phyloP scores from a whole-genome alignment of 1,140 invertebrate genomes.

The Ctenoplectra terminalis region DNA sequence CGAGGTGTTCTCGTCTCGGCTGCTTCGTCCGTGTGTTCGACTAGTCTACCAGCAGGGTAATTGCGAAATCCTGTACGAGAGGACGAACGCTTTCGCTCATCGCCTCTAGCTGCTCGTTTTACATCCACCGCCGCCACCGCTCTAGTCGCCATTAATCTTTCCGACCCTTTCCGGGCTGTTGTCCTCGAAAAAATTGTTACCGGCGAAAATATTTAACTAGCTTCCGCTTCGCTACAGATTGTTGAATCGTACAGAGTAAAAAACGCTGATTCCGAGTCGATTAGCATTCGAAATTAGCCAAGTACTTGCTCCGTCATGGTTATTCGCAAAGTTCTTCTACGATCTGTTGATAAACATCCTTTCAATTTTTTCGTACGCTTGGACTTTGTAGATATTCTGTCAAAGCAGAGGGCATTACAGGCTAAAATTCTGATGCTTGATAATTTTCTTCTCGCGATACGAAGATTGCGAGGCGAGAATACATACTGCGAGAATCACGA shows the following conservation, averaged over 20 bases:
- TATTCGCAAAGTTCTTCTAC: too few species aligned
- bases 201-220: neutral
- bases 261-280: too few species aligned
- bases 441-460: too few species aligned
- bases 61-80: conserved; percentile 54
- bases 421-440: too few species aligned
- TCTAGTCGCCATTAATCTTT: conserved; percentile 29
- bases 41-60: conserved; percentile 22
- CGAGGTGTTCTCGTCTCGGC: neutral
- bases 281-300: too few species aligned
- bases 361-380: too few species aligned
- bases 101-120: neutral
- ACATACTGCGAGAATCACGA: neutral
- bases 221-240: neutral
- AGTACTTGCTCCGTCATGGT: too few species aligned
- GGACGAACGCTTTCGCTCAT: neutral
- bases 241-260: neutral
- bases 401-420: too few species aligned
- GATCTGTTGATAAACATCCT: too few species aligned
- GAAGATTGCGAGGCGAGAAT: neutral
- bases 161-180: neutral
- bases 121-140: neutral
- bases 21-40: conserved; percentile 24
- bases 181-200: neutral
- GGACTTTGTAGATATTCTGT: too few species aligned